A percentile compares a stretch with the other conserved stretches of the same genome.
Evolutionary conservation across 1,140 invertebrate genomes (phyloP).

Genomic region (Tetramorium parvispinum): DNA sequence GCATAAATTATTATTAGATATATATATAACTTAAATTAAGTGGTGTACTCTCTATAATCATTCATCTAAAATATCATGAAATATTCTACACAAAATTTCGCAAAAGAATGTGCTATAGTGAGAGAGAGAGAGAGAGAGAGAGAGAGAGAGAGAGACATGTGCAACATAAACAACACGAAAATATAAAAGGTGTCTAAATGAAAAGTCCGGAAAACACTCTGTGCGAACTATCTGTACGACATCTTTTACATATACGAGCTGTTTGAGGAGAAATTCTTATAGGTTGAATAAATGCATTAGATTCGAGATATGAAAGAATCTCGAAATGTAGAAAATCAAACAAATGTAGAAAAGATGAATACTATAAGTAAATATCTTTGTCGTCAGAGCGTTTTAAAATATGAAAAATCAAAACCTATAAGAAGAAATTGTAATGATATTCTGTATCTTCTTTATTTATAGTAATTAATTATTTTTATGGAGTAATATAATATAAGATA

Average conservation of each 20-base stretch:
- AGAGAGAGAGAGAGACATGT: background rate
- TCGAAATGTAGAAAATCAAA: background rate
- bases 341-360: background rate
- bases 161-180: background rate
- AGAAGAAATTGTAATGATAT: background rate
- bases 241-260: background rate
- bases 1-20: conserved; percentile 21
- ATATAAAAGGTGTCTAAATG: background rate
- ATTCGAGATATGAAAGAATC: background rate
- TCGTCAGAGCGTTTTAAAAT: background rate
- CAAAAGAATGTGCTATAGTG: background rate
- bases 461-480: background rate
- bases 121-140: background rate
- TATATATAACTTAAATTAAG: background rate
- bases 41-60: conserved; percentile 38
- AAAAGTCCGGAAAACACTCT: background rate
- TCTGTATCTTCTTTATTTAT: background rate
- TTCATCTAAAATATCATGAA: conserved; percentile 48
- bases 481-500: background rate
- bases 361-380: background rate
- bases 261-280: background rate
- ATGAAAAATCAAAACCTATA: background rate
- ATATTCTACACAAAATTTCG: conserved; percentile 18
- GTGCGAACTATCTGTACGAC: background rate
- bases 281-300: background rate